These are phyloP conservation scores for Rattus norvegicus DNA, from an alignment of 2,113 vertebrate genomes.

Conservation along the genomic window DNA sequence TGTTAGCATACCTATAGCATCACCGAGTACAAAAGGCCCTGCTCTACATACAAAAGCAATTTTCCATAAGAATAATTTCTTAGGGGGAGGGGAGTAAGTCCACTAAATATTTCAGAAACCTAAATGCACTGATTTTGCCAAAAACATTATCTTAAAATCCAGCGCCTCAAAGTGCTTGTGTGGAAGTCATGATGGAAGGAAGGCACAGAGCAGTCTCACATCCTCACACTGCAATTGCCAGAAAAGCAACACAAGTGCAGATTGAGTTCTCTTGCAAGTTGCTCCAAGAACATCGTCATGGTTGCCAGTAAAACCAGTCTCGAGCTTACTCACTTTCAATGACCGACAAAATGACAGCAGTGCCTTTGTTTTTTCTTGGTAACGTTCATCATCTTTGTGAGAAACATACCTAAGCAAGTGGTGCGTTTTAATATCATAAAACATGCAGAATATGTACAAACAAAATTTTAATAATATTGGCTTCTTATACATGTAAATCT, in stretches of 20 bases:
- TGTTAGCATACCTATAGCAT: constrained; percentile 66
- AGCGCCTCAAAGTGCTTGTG: constrained; percentile 83
- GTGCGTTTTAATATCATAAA: constrained; percentile 88
- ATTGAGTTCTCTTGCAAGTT: constrained; percentile 80
- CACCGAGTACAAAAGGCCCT: constrained; percentile 82
- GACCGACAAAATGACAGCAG: constrained; percentile 77
- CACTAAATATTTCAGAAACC: constrained; percentile 78
- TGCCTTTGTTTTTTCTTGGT: constrained; percentile 67
- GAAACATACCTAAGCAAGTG: constrained; percentile 86
- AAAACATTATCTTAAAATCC: constrained; percentile 79
- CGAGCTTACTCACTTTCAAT: constrained; percentile 78
- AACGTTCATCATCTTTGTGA: constrained; percentile 83
- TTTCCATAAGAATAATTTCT: constrained; percentile 77
- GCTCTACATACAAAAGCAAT: constrained; percentile 78
- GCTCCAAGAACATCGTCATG: constrained; percentile 84
- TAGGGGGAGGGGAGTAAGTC: constrained; percentile 51
- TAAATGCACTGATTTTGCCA: constrained; percentile 76
- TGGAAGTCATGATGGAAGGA: constrained; percentile 81
- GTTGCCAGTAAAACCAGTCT: constrained; percentile 79
- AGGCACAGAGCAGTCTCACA: constrained; percentile 75
- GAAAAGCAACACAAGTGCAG: constrained; percentile 73
- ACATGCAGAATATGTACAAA: constrained; percentile 92
- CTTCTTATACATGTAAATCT: constrained; percentile 92
- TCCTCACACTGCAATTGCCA: constrained; percentile 79
- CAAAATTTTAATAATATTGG: constrained; percentile 91